Base-by-base conservation (phyloP, 2,888 invertebrate genomes). In the Atethmia centrago region DNA sequence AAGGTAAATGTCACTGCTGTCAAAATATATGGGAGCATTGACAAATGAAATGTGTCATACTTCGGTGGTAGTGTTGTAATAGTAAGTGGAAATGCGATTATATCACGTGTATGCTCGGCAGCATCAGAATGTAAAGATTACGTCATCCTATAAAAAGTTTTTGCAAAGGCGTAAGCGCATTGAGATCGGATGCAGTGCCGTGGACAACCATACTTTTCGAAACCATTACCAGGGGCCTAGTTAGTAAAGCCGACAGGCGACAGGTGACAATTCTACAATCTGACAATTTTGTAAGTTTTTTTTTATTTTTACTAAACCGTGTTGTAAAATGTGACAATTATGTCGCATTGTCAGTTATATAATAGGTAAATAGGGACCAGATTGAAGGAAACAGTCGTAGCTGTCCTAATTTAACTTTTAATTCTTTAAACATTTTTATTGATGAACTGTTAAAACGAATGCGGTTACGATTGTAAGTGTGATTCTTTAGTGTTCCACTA, bases 21-120 rank as follows among this genome's bases (percentile, higher is more conserved):
- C n/a, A 40, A 47, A 77, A 47, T 36, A 10, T 65, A 65, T 31
- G 16, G n/a, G 40, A 40, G 21, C 28, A 31, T 42, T 21, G n/a
- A 47, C 40, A 40, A 76, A 55, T n/a, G 28, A 16, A 31, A 25
- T 42, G 59, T 16, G 19, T 49, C 10, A 65, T n/a, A 47, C 10
- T 19, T 40, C 45, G 21, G 31, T 21, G 53, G n/a, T n/a, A 5
- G 49, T 78, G 79, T 59, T 45, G 58, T 16, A 74, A 77, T 5
- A 56, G 45, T 53, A 56, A 74, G 40, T 79, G 78, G 74, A 78
- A 68, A 78, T 58, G 59, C 31, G 36, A n/a, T 70, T 79, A 75
- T 70, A 61, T 79, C 53, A 79, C 45, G 36, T 53, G 58, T 70
- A 40, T 59, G 51, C 71, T 9, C 31, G 19, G 28, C 42, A 40